Percentiles rank a stretch among this genome's conserved stretches.
Evolutionary conservation across 2,113 vertebrate species (phyloP).

Genomic region (Brevimyrus niger): DNA sequence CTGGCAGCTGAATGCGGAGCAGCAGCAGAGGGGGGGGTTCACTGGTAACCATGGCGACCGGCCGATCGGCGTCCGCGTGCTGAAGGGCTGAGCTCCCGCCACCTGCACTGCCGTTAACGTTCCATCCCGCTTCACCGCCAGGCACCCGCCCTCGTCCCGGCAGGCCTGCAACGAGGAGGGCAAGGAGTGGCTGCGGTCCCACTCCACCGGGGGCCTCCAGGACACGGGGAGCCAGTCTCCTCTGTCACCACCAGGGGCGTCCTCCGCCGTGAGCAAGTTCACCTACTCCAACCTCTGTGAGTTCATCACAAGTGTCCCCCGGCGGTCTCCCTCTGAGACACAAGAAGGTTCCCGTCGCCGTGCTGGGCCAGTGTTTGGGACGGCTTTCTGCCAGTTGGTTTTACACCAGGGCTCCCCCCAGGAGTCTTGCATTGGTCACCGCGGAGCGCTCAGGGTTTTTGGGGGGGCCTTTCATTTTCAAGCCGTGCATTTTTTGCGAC

Average conservation of each 20-base stretch:
- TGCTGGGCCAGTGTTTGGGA: background rate
- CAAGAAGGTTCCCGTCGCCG: background rate
- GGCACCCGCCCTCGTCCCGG: constrained; percentile 84
- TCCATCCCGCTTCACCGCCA: constrained; percentile 46
- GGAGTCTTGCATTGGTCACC: background rate
- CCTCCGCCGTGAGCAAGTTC: constrained; percentile 82
- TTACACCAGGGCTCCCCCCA: background rate
- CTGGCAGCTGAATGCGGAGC: background rate
- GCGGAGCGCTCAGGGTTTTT: background rate
- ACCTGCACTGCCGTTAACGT: background rate
- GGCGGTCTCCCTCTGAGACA: background rate
- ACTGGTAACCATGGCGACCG: background rate
- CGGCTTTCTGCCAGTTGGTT: background rate
- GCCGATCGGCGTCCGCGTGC: background rate
- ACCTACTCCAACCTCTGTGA: constrained; percentile 84
- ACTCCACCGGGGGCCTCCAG: constrained; percentile 92
- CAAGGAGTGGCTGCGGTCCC: constrained; percentile 92
- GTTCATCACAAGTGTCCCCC: background rate
- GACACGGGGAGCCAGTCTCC: constrained; percentile 88
- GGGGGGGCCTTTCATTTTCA: background rate
- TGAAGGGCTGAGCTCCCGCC: background rate
- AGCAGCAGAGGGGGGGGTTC: background rate
- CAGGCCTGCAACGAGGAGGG: constrained; percentile 88
- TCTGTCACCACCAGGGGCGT: constrained; percentile 85
- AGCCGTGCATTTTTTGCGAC: background rate